These are phyloP conservation scores for Rostratula benghalensis DNA, from an alignment of 2,113 vertebrate species.

Conservation along the genomic window DNA sequence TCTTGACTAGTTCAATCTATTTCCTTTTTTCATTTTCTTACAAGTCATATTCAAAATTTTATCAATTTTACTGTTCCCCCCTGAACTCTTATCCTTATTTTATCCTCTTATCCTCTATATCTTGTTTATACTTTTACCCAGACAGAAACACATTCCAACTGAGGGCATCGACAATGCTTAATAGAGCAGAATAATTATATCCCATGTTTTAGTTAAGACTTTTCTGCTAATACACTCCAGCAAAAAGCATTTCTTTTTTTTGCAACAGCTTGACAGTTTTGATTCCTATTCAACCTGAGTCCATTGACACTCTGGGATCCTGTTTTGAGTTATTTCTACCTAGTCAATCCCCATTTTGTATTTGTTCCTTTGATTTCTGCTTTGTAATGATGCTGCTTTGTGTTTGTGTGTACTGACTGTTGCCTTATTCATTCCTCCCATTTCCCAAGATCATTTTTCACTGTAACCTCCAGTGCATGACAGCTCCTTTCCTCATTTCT, in stretches of 20 bases:
- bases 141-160: neutral
- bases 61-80: neutral
- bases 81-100: slow-evolving; percentile 2
- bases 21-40: slow-evolving; percentile 7
- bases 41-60: neutral
- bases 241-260: neutral
- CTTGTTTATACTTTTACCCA: neutral
- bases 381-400: slow-evolving; percentile 35
- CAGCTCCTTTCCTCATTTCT: neutral
- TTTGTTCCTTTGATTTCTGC: slow-evolving; percentile 45
- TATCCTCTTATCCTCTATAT: neutral
- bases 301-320: neutral
- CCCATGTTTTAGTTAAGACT: neutral
- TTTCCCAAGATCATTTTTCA: slow-evolving; percentile 51
- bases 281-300: neutral
- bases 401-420: slow-evolving; percentile 2
- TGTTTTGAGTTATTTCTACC: slow-evolving; percentile 25
- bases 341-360: slow-evolving; percentile 28
- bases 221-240: neutral
- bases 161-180: slow-evolving; percentile 6
- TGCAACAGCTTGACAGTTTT: neutral
- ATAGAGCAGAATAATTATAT: slow-evolving; percentile 40
- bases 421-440: slow-evolving; percentile 27
- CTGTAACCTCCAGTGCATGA: slow-evolving; percentile 29
- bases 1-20: neutral